Base-by-base conservation (phyloP, 2,888 invertebrate species). In the Hypena proboscidalis region DNA sequence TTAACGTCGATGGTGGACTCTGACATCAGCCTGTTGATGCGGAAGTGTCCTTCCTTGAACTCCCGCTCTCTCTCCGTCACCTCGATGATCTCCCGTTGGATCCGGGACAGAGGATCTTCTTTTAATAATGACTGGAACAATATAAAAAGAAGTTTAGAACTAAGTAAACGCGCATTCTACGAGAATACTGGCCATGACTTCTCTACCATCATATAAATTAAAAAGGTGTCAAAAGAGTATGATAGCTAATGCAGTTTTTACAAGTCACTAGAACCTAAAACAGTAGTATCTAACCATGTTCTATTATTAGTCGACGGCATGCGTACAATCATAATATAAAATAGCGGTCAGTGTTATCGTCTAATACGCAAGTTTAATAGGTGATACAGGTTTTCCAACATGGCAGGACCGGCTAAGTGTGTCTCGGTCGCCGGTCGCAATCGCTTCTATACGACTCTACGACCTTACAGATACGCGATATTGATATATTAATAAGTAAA, bases 81-180 rank as follows among this genome's bases (percentile, higher is more conserved):
- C 86, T 96, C 96, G 70, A 95, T 94, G 69, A 98, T 97, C 92
- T 98, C 97, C 74, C 95, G 93, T 86, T 97, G 97, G 80, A 98
- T 97, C 80, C 97, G 93, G 72, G 93, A 93, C 70, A 96, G 90
- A 56, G 95, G 95, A 85, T 94, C 94, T 77, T 94, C 93, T 83
- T 94, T 94, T 80, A 93, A 83, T 72, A 91, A 79, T 59, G 88
- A 83, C 91, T 92, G 87, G 31, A 86, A 89, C 72, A 70, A 67
- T 74, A 66, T 32, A 60, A 74, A 77, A 39, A 40, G 5, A 14
- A 15, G 30, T 32, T 30, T 26, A 36, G 10, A 10, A 32, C 7
- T n/a, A 2, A 13, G 6, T 2, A 15, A 14, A 19, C 11, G 1
- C 30, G 31, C 34, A 25, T 21, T 20, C n/a, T n/a, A n/a, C n/a